Evolutionary conservation across 2,113 vertebrate genomes (phyloP), one percentile per base, ranked within the genome.

Genomic region (Eleginops maclovinus): DNA sequence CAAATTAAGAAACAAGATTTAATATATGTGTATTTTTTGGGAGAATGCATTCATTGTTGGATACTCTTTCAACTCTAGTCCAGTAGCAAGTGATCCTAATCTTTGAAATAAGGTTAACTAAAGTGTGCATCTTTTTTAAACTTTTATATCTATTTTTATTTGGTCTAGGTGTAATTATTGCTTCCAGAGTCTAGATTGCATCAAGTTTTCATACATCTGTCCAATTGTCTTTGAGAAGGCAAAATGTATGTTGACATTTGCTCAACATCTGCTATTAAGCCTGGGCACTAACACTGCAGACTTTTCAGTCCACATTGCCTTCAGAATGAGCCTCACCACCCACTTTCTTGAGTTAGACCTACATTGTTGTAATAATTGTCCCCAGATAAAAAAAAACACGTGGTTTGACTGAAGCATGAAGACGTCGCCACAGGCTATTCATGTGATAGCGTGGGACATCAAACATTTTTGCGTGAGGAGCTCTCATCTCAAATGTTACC

Each of bases 311-410:
- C 56, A 41, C 59, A 49, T 16, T 36, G 55, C 76, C 36, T n/a
- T 75, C 22, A 72, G 55, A 60, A 53, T 60, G 61, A 53, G 49
- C 49, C 31, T 61, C 46, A 19, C 60, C 75, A 26, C 67, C 77
- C 68, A 75, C 64, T 59, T 61, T 69, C 53, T 75, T 66, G 44
- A 70, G 69, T 60, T 65, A 22, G 44, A 61, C 65, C 40, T 66
- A 43, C 63, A 75, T 72, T 67, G 71, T 3, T 22, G 47, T 66
- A 31, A 22, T 81, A 60, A 71, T 28, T 70, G 44, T 49, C 60
- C 43, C 88, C 19, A 60, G 73, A 81, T 85, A 79, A 67, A 81
- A 89, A 78, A 73, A 43, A 67, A 70, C 51, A 79, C 67, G 56
- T 60, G 64, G 59, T 83, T 53, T 73, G 59, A 63, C 69, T 68